Base-by-base conservation (phyloP, 2,113 vertebrate species). In the Platysternon megacephalum region DNA sequence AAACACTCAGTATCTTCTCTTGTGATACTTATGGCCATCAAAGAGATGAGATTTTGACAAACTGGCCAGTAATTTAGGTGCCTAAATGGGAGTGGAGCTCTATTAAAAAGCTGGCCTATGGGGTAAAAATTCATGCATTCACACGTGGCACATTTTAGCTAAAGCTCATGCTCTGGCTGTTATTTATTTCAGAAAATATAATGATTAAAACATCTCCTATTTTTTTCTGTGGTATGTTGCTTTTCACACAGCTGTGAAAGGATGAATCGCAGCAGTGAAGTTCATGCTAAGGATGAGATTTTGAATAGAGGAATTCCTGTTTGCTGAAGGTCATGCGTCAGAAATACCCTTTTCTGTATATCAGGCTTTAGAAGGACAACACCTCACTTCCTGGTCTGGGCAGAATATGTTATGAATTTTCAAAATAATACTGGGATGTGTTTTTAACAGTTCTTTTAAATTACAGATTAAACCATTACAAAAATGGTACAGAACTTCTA, bases 261-360 rank as follows among this genome's bases (percentile, higher is more conserved):
- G 86, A 93, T 91, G 89, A 92, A 90, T 58, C 74, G 85, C 2
- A 8, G 84, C 88, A 87, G n/a, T 89, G 85, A 96, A 95, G 91
- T 97, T 93, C 94, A 96, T 0, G 84, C 89, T 96, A 95, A 97
- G 96, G 82, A 93, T 88, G 89, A 95, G 93, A 92, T 44, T 49
- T 74, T 56, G 94, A 97, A 94, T 44, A 95, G 88, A 97, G 97
- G 94, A 95, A 97, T 61, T 94, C 85, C 96, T 97, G 96, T 97
- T 94, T 96, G 76, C 90, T 87, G 95, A 93, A 93, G 96, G 97
- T 98, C 96, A 98, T 96, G 96, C 94, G 88, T 98, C 97, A 98
- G 97, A 98, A 98, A 98, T 97, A 97, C 96, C 97, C 97, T 96
- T 97, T 97, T 97, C 96, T 95, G 97, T 95, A n/a, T 85, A 97